A percentile compares a stretch with the other conserved stretches of the same genome.
Conservation (phyloP, 2,888 invertebrate species). For the Coleophora flavipennella region DNA sequence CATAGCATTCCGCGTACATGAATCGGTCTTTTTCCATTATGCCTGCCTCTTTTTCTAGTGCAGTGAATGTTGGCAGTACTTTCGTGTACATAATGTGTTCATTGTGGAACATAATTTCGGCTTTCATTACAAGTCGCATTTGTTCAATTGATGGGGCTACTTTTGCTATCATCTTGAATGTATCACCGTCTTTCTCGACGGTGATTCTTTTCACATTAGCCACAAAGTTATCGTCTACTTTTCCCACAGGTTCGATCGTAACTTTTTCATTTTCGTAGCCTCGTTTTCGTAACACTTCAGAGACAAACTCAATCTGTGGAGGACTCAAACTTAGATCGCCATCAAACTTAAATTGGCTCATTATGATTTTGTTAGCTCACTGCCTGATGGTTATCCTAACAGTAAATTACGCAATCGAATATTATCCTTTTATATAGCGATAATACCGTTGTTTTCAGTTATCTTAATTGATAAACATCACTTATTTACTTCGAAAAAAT, state of each 20-base stretch:
- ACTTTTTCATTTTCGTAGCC: conserved; percentile 12
- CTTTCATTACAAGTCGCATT: conserved; percentile 13
- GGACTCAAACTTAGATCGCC: conserved; percentile 12
- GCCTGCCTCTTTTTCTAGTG: conserved; percentile 19
- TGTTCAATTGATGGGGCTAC: conserved; percentile 26
- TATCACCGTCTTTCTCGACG: background rate
- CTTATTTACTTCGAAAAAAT: too few relatives aligned
- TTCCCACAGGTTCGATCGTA: conserved; percentile 11
- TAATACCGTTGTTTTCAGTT: too few relatives aligned
- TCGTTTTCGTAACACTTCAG: conserved; percentile 12
- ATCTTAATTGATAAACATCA: too few relatives aligned
- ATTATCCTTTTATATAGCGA: too few relatives aligned
- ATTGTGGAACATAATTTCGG: conserved; percentile 20
- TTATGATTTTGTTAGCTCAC: background rate
- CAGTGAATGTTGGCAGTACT: conserved; percentile 24
- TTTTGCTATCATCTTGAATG: conserved; percentile 34
- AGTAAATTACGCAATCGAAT: too few relatives aligned
- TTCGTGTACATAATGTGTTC: conserved; percentile 28
- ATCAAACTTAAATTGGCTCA: conserved; percentile 5
- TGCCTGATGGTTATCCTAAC: too few relatives aligned
- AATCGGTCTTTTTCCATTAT: conserved; percentile 23
- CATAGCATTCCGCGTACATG: conserved; percentile 27
- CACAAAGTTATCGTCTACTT: conserved; percentile 15
- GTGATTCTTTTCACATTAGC: conserved; percentile 11
- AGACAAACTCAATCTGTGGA: conserved; percentile 13